Evolutionary conservation across 2,113 vertebrate species (phyloP), one percentile per base, ranked within the genome.

Genomic region (Passer domesticus): DNA sequence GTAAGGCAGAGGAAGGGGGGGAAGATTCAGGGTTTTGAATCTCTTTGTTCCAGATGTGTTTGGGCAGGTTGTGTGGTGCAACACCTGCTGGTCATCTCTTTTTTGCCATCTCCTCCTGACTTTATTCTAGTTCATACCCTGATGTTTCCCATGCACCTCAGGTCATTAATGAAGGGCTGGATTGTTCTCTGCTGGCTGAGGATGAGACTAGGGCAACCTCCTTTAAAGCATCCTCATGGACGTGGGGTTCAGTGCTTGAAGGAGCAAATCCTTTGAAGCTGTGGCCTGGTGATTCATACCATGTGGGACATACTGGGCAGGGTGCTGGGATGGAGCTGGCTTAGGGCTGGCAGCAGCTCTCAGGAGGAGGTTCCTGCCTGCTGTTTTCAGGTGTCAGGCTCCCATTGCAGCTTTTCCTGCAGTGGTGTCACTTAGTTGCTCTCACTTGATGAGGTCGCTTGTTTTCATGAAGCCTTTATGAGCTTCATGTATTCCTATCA

Each of bases 241-340:
- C 9, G 10, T 33, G 2, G 2, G 4, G 12, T 47, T 79, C 52
- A 73, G 0, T 8, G 9, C 44, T 41, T 55, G 31, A 41, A 69
- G 27, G 56, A 91, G 11, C 7, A 68, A 64, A 30, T 22, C 30
- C 27, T 75, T 59, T 10, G 60, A n/a, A 47, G 49, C 12, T 46
- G 19, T 53, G 30, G 12, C 27, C 28, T 43, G 30, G n/a, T 63
- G 46, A 33, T 7, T 39, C 18, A 7, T 27, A 5, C 9, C 3
- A 0, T 16, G 13, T 39, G 8, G 22, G 49, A 21, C 17, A 35
- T 18, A 10, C 23, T 16, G 30, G 25, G n/a, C n/a, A 69, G 16
- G 7, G 67, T 14, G 11, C 10, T 67, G 56, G 73, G 27, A 10
- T 49, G 37, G n/a, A 62, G 41, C 37, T 55, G 77, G 33, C 37